Evolutionary conservation across 2,888 invertebrate genomes (phyloP).

Genomic region (Campaea margaritaria): DNA sequence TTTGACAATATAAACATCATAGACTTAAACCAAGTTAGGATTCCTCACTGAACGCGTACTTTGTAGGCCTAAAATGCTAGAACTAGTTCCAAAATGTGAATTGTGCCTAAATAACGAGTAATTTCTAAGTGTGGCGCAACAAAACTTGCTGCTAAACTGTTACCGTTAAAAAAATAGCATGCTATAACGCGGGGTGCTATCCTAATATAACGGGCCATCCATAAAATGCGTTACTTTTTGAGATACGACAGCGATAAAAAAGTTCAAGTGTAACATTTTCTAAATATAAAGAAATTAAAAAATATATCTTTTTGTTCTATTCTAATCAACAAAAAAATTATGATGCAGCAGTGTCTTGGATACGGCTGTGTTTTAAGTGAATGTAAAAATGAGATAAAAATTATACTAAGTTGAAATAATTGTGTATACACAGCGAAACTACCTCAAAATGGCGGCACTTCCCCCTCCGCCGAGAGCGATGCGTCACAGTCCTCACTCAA

Average conservation of each 20-base stretch:
- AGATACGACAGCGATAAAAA: background rate
- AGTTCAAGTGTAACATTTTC: too few relatives aligned
- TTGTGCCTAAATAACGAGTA: slow-evolving; percentile 78
- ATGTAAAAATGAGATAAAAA: too few relatives aligned
- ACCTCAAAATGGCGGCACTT: too few relatives aligned
- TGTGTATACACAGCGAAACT: too few relatives aligned
- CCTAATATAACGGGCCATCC: slow-evolving; percentile 24
- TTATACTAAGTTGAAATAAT: too few relatives aligned
- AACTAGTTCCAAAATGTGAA: slow-evolving; percentile 73
- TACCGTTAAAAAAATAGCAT: slow-evolving; percentile 35
- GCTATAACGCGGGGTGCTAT: slow-evolving; percentile 46
- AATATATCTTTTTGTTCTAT: too few relatives aligned
- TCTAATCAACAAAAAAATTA: too few relatives aligned
- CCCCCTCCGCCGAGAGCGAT: too few relatives aligned
- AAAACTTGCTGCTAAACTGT: slow-evolving; percentile 46
- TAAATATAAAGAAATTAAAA: too few relatives aligned
- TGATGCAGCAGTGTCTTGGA: too few relatives aligned
- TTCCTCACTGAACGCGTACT: slow-evolving; percentile 56
- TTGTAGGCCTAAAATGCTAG: slow-evolving; percentile 79
- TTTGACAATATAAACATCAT: background rate
- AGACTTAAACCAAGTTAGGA: background rate
- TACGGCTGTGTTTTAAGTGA: too few relatives aligned
- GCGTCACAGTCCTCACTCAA: too few relatives aligned
- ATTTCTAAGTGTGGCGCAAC: slow-evolving; percentile 54
- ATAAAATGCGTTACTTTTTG: background rate